These are phyloP conservation scores for Eristalinus aeneus DNA, from an alignment of 2,888 invertebrate species.

Conservation along the genomic window DNA sequence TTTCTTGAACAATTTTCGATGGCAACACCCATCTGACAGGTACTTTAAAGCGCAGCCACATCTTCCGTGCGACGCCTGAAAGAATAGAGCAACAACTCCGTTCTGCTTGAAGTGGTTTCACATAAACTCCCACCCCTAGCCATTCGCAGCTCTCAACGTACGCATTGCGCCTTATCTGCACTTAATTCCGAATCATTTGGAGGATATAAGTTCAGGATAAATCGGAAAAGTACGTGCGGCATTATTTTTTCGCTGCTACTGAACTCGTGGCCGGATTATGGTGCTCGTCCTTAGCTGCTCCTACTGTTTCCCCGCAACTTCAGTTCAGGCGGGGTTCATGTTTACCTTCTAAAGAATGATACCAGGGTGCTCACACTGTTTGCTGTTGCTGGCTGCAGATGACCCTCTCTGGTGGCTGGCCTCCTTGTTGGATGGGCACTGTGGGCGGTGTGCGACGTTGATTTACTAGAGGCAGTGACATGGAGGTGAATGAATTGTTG, in stretches of 20 bases:
- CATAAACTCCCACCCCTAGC: not conserved
- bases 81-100: constrained; percentile 35
- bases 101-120: constrained; percentile 7
- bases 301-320: not conserved
- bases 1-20: not conserved
- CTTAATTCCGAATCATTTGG: constrained; percentile 41
- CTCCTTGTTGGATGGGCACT: not conserved
- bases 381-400: not conserved
- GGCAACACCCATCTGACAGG: constrained; percentile 14
- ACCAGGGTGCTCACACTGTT: not conserved
- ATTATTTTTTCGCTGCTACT: constrained; percentile 13
- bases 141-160: not conserved
- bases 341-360: constrained; percentile 21
- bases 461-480: constrained; percentile 21
- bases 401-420: not conserved
- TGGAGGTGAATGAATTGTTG: constrained; percentile 48
- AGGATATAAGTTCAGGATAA: constrained; percentile 48
- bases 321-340: constrained; percentile 15
- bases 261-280: not conserved
- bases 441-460: not conserved
- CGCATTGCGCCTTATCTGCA: constrained; percentile 36
- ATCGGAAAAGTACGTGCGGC: constrained; percentile 47
- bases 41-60: not conserved
- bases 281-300: not conserved
- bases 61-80: not conserved